These are phyloP conservation scores for Dromiciops gliroides DNA, from an alignment of 2,113 vertebrate species.

Conservation along the genomic window DNA sequence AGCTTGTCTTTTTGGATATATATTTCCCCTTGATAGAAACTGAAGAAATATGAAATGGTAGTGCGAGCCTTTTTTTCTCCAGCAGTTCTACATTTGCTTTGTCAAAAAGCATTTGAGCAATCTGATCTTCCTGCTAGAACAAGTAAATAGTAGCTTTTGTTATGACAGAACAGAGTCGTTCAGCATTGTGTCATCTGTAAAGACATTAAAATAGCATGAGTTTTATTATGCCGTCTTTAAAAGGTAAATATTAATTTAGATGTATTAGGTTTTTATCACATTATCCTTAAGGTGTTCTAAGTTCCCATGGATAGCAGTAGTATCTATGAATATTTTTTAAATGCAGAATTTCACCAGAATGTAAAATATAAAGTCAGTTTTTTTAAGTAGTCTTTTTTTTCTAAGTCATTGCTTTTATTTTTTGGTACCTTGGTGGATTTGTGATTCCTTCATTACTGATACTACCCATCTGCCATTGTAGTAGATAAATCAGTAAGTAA, in stretches of 20 bases:
- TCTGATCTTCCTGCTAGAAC: neutral
- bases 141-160: neutral
- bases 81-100: neutral
- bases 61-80: neutral
- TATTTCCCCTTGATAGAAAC: neutral
- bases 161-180: neutral
- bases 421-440: neutral
- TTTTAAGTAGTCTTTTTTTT: neutral
- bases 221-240: neutral
- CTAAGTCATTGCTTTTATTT: neutral
- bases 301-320: neutral
- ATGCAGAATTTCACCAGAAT: neutral
- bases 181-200: neutral
- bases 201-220: neutral
- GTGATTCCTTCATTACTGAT: neutral
- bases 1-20: neutral
- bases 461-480: neutral
- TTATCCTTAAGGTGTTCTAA: neutral
- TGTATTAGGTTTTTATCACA: neutral
- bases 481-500: neutral
- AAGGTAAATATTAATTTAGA: conserved; percentile 10
- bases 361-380: neutral
- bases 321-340: neutral
- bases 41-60: neutral
- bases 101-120: neutral